These are phyloP conservation scores for Nesidiocoris tenuis DNA, from an alignment of 2,888 invertebrate genomes.

Conservation along the genomic window DNA sequence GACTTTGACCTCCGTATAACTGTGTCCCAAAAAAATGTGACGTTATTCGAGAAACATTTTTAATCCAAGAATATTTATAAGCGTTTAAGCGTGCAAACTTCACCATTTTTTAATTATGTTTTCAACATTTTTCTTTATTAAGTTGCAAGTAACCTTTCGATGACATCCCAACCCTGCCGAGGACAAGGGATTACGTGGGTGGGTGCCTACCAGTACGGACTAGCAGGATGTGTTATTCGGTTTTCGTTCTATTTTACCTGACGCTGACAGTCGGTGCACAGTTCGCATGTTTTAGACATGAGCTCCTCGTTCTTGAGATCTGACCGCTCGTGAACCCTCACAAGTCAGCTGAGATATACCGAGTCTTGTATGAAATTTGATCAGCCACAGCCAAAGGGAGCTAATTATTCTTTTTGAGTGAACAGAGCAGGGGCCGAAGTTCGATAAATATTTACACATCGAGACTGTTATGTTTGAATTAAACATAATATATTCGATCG, in stretches of 20 bases:
- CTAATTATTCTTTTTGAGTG: neutral
- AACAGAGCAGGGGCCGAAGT: neutral
- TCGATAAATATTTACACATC: neutral
- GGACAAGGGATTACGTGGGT: too few relatives aligned
- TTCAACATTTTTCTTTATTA: too few relatives aligned
- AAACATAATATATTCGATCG: neutral
- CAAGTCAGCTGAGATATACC: neutral
- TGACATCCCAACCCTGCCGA: too few relatives aligned
- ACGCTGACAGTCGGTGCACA: neutral
- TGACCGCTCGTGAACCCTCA: neutral
- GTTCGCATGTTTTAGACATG: neutral
- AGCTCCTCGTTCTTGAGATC: neutral
- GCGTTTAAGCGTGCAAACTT: too few relatives aligned
- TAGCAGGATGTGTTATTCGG: neutral
- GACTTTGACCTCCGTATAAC: too few relatives aligned
- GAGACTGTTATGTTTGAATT: neutral
- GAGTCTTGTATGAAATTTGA: neutral
- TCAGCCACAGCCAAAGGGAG: neutral
- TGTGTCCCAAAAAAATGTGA: too few relatives aligned
- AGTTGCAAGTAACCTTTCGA: too few relatives aligned
- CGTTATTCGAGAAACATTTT: too few relatives aligned
- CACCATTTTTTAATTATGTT: too few relatives aligned
- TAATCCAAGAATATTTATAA: too few relatives aligned
- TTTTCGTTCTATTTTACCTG: neutral
- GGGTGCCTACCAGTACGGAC: too few relatives aligned